These are phyloP conservation scores for Standfussiana lucernea DNA, from an alignment of 2,888 invertebrate genomes.

Conservation along the genomic window DNA sequence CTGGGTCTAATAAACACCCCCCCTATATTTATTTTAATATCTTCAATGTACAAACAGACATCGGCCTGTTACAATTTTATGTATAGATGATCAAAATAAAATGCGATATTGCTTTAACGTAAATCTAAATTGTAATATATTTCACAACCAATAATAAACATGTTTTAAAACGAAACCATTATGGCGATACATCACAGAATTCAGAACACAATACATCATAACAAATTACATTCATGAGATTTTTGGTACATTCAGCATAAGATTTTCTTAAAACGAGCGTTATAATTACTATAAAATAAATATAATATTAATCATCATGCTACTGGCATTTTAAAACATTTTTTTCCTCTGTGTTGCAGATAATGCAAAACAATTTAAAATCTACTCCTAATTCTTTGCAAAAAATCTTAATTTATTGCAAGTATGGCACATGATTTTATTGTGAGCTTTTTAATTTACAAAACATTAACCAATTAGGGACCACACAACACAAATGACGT, in stretches of 20 bases:
- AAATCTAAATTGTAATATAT: constrained; percentile 36
- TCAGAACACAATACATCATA: constrained; percentile 39
- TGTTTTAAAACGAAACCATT: constrained; percentile 12
- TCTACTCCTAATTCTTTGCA: not conserved
- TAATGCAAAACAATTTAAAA: not conserved
- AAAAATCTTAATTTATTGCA: not conserved
- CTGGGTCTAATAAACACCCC: too few relatives aligned
- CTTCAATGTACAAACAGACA: too few relatives aligned
- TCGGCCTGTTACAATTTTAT: too few relatives aligned
- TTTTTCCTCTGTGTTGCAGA: not conserved
- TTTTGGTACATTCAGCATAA: constrained; percentile 10
- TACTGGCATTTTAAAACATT: not conserved
- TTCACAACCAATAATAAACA: constrained; percentile 60
- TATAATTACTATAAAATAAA: not conserved
- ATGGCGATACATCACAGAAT: constrained; percentile 52
- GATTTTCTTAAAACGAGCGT: constrained; percentile 1
- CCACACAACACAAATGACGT: not conserved
- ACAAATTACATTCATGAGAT: constrained; percentile 17
- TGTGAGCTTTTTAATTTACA: constrained; percentile 2
- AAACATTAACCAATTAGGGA: not conserved
- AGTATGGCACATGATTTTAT: not conserved
- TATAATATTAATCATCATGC: not conserved
- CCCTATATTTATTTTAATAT: too few relatives aligned
- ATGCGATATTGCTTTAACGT: not conserved
- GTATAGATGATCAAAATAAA: constrained; percentile 21